Evolutionary conservation across 37 sponge, comb jelly and placozoan species (phyloP).

Genomic region (Spongilla lacustris): DNA sequence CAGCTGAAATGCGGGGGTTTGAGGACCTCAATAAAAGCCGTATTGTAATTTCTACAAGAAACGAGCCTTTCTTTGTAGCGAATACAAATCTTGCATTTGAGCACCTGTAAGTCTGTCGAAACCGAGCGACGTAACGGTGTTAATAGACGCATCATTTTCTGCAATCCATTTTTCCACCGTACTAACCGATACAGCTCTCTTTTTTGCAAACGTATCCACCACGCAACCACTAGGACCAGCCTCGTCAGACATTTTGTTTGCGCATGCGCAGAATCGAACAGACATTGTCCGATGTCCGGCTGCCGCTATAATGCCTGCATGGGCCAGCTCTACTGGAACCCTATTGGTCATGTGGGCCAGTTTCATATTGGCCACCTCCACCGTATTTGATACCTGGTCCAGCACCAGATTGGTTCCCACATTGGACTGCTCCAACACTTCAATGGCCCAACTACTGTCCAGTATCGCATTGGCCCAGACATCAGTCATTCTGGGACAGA

Average conservation of each 20-base stretch:
- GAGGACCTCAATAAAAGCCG: not conserved
- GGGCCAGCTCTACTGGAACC: no score
- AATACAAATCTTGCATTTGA: not conserved
- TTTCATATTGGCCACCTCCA: no score
- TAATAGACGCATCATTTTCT: no score
- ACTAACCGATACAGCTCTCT: not conserved
- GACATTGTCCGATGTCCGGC: conserved; percentile 43
- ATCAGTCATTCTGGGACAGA: no score
- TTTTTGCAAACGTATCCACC: not conserved
- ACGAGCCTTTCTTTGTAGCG: not conserved
- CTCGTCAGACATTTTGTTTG: conserved; percentile 18
- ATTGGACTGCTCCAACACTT: no score
- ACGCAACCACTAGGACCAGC: not conserved
- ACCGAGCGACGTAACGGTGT: not conserved
- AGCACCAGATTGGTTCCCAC: no score
- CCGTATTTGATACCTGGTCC: no score
- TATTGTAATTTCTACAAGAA: not conserved
- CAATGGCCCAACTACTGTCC: no score
- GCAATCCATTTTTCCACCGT: conserved; percentile 5
- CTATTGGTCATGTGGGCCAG: no score
- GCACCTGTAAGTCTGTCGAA: no score
- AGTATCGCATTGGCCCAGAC: no score
- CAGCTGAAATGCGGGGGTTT: not conserved
- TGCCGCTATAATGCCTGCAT: conserved; percentile 9
- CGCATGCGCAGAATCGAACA: conserved; percentile 14